Percentiles rank a stretch among this genome's conserved stretches.
Evolutionary conservation across 2,888 invertebrate species (phyloP).

Genomic region (Ichneumon xanthorius): DNA sequence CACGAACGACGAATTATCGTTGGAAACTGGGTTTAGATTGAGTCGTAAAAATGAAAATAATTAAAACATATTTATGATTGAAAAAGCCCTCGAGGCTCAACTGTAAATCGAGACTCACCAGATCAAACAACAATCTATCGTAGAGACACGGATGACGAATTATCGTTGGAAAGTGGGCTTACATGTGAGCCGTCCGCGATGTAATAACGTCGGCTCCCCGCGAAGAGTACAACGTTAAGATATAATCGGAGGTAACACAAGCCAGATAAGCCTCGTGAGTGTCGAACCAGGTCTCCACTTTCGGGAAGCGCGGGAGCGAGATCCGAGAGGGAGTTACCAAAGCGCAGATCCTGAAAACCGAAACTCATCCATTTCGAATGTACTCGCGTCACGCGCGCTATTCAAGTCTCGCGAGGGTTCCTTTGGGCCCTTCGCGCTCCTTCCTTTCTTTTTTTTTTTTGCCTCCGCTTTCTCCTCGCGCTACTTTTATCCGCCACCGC

Average conservation of each 20-base stretch:
- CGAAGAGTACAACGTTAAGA: slow-evolving; percentile 16
- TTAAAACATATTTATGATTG: no score
- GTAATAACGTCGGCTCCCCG: slow-evolving; percentile 17
- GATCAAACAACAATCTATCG: no score
- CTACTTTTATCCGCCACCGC: slow-evolving; percentile 12
- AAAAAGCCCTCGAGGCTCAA: no score
- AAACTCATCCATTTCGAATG: slow-evolving; percentile 69
- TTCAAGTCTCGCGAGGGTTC: slow-evolving; percentile 45
- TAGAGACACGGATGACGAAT: no score
- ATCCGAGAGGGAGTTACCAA: slow-evolving; percentile 43
- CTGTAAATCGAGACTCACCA: no score
- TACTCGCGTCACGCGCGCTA: slow-evolving; percentile 66
- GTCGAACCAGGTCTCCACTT: slow-evolving; percentile 62
- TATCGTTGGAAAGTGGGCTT: neutral
- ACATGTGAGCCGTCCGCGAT: neutral
- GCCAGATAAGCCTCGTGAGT: slow-evolving; percentile 66
- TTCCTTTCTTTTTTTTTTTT: slow-evolving; percentile 36
- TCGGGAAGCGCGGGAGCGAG: slow-evolving; percentile 40
- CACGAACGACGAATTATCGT: no score
- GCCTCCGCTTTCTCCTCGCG: slow-evolving; percentile 12
- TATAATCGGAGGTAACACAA: slow-evolving; percentile 56
- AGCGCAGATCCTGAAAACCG: slow-evolving; percentile 63
- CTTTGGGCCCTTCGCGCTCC: slow-evolving; percentile 46
- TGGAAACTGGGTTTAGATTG: neutral
- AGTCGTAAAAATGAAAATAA: neutral